These are phyloP conservation scores for Tricholaema leucomelas DNA, from an alignment of 2,113 vertebrate genomes.

Conservation along the genomic window DNA sequence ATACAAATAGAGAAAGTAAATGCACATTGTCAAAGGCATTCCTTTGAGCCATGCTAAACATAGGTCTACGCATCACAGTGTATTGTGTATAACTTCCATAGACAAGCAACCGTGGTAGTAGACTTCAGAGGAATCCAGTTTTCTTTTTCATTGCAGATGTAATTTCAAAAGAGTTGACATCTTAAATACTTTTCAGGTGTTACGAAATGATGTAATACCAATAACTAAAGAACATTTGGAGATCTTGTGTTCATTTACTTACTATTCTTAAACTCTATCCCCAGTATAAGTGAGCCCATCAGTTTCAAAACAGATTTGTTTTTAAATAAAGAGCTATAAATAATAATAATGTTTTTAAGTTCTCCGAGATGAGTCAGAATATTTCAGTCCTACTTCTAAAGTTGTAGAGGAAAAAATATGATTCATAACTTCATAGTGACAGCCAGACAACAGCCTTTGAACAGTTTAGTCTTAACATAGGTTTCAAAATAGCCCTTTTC, in stretches of 20 bases:
- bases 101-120: background rate
- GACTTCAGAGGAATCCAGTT: background rate
- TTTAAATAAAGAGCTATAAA: background rate
- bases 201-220: background rate
- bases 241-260: background rate
- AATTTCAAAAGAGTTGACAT: background rate
- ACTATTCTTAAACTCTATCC: fast-evolving
- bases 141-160: background rate
- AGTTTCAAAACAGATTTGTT: background rate
- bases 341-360: background rate
- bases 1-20: background rate
- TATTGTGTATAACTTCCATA: background rate
- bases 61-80: background rate
- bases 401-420: background rate
- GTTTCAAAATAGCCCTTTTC: background rate
- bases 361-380: background rate
- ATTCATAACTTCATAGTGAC: background rate
- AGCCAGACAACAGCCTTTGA: background rate
- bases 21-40: background rate
- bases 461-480: background rate
- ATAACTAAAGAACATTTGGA: background rate
- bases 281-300: background rate
- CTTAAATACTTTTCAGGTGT: background rate
- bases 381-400: background rate
- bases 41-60: background rate